These are phyloP conservation scores for Tenthredo livida DNA, from an alignment of 2,888 invertebrate genomes.

Conservation along the genomic window DNA sequence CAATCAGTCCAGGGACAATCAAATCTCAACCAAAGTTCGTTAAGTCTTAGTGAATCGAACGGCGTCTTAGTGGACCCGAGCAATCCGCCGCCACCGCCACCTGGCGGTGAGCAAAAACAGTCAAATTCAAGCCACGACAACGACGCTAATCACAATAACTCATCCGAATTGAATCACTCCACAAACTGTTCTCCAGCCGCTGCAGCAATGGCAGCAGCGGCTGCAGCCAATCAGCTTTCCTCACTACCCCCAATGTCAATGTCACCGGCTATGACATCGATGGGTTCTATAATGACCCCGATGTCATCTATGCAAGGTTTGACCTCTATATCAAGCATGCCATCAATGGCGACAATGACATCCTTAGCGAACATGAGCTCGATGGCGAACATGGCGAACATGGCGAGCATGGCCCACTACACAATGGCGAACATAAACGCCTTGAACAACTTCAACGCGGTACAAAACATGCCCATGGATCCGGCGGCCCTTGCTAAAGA, in stretches of 20 bases:
- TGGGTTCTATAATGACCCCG: conserved; percentile 67
- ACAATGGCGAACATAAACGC: conserved; percentile 69
- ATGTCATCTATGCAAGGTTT: conserved; percentile 70
- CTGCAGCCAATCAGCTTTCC: conserved; percentile 54
- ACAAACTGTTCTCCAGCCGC: conserved; percentile 57
- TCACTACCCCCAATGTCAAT: conserved; percentile 64
- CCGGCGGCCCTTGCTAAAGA: conserved; percentile 88
- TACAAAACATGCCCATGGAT: conserved; percentile 75
- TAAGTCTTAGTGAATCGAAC: conserved; percentile 56
- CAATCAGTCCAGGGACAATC: conserved; percentile 62
- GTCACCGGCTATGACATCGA: conserved; percentile 64
- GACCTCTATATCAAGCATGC: conserved; percentile 63
- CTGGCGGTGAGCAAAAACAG: conserved; percentile 62
- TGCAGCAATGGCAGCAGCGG: conserved; percentile 60
- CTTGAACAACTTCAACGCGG: conserved; percentile 69
- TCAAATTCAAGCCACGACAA: conserved; percentile 73
- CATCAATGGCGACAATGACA: conserved; percentile 56
- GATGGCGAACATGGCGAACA: conserved; percentile 58
- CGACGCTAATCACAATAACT: conserved; percentile 69
- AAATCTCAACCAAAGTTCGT: conserved; percentile 15
- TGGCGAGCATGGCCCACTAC: conserved; percentile 67
- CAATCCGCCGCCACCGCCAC: conserved; percentile 76
- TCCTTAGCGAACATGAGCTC: conserved; percentile 62
- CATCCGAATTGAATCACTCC: conserved; percentile 76
- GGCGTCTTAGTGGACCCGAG: conserved; percentile 76